phyloP scores from a whole-genome alignment of 2,888 invertebrate genomes.

The Hyposoter didymator region DNA sequence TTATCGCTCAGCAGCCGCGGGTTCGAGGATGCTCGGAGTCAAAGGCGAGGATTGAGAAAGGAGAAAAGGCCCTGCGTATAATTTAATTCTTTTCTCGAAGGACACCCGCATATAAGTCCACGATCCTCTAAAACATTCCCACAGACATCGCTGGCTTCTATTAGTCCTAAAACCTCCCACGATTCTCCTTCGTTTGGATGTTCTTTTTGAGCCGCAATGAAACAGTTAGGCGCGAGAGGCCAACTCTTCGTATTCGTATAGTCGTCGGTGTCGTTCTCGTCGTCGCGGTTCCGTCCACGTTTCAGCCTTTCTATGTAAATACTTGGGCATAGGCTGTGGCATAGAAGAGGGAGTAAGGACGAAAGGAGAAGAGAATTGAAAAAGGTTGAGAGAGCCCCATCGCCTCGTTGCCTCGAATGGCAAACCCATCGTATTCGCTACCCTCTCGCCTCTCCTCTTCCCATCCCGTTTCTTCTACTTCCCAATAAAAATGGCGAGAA shows the following conservation, averaged over 20 bases:
- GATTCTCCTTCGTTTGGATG: conserved; percentile 56
- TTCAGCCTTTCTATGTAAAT: conserved; percentile 79
- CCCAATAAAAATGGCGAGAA: conserved; percentile 77
- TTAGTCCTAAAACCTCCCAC: conserved; percentile 74
- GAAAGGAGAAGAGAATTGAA: conserved; percentile 29
- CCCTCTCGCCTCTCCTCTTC: conserved; percentile 18
- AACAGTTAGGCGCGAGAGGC: conserved; percentile 71
- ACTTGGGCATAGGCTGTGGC: conserved; percentile 68
- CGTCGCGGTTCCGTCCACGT: conserved; percentile 66
- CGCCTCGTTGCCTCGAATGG: conserved; percentile 49
- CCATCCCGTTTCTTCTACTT: conserved; percentile 62
- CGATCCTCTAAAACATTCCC: conserved; percentile 73
- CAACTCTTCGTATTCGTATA: conserved; percentile 50
- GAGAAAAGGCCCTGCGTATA: conserved; percentile 48
- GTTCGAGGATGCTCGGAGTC: conserved; percentile 42
- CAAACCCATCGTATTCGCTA: conserved; percentile 29
- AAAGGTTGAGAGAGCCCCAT: conserved; percentile 49
- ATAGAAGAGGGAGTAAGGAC: conserved; percentile 9
- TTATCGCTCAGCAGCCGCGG: conserved; percentile 50
- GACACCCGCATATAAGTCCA: conserved; percentile 63
- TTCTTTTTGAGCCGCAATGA: conserved; percentile 57
- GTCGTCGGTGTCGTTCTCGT: conserved; percentile 4
- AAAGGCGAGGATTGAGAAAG: conserved; percentile 55
- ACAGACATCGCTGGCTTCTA: conserved; percentile 59
- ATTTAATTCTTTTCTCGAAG: conserved; percentile 63